Evolutionary conservation across 2,888 invertebrate genomes (phyloP), one percentile per base, ranked within the genome.

Genomic region (Automeris io): DNA sequence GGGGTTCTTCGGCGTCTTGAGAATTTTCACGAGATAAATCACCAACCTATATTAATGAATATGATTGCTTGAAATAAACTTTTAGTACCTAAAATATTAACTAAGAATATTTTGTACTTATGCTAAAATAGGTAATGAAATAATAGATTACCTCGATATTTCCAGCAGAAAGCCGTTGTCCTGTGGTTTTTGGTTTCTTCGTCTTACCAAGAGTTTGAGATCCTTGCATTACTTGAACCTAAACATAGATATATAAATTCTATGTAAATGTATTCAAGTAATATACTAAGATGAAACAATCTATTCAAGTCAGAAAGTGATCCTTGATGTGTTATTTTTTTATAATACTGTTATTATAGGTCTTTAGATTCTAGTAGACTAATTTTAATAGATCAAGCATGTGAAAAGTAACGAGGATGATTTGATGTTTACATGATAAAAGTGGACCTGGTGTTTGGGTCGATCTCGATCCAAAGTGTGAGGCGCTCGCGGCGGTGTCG

Each of bases 201-300:
- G 93, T 92, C 71, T 95, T 95, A 40, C 93, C 93, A 42, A 94
- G 86, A 31, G 95, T 95, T 64, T 95, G 95, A 2, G 93, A 93
- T 34, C 92, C 92, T 65, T 93, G 90, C 85, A 90, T 89, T 37
- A 92, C 91, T 51, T 90, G 90, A 31, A 90, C 89, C 90, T 90
- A 12, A 19, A 18, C 5, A 21, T 6, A 11, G 1, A 21, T 19
- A 21, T 8, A 31, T 6, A 31, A 29, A 3, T 5, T 13, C 13
- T 7, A 21, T 11, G 7, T 12, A 4, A 33, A 33, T 11, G 18
- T n/a, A n/a, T n/a, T n/a, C n/a, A n/a, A n/a, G n/a, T n/a, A n/a
- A n/a, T n/a, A n/a, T n/a, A n/a, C n/a, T n/a, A n/a, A n/a, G n/a
- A n/a, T n/a, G n/a, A n/a, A n/a, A n/a, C n/a, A n/a, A n/a, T n/a